Conservation (phyloP, 2,113 vertebrate species). For the Spea multiplicata region DNA sequence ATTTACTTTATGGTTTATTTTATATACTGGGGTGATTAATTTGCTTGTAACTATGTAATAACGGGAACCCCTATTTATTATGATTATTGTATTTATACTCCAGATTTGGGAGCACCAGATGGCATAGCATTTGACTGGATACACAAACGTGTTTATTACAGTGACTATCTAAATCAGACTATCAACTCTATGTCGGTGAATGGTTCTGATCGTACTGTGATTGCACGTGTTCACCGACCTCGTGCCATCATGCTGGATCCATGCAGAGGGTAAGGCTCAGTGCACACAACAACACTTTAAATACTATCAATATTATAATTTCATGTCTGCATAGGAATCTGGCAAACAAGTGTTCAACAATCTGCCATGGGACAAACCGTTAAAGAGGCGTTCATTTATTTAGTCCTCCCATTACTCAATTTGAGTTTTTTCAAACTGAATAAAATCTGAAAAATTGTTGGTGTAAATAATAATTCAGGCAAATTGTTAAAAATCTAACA, state of each 20-base stretch:
- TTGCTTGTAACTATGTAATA: too few species aligned
- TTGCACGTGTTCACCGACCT: conserved; percentile 83
- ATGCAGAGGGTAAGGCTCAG: conserved; percentile 81
- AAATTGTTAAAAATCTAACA: too few species aligned
- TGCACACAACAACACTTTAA: neutral
- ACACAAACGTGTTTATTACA: conserved; percentile 92
- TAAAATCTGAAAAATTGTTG: too few species aligned
- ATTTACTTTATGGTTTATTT: too few species aligned
- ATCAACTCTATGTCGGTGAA: conserved; percentile 90
- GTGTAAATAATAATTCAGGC: too few species aligned
- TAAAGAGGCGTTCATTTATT: too few species aligned
- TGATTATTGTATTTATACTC: conserved; percentile 1
- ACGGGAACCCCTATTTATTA: neutral
- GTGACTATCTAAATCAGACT: conserved; percentile 90
- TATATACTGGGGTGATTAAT: too few species aligned
- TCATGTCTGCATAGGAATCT: neutral
- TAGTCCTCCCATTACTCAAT: too few species aligned
- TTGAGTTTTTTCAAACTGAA: too few species aligned
- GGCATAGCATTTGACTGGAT: conserved; percentile 97
- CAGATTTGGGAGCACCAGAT: conserved; percentile 85
- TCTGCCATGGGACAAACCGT: too few species aligned
- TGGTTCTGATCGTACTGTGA: conserved; percentile 78
- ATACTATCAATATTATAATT: neutral
- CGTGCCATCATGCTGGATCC: conserved; percentile 90
- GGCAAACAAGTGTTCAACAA: too few species aligned